Base-by-base conservation (phyloP, 2,888 invertebrate species). In the Agrochola circellaris region DNA sequence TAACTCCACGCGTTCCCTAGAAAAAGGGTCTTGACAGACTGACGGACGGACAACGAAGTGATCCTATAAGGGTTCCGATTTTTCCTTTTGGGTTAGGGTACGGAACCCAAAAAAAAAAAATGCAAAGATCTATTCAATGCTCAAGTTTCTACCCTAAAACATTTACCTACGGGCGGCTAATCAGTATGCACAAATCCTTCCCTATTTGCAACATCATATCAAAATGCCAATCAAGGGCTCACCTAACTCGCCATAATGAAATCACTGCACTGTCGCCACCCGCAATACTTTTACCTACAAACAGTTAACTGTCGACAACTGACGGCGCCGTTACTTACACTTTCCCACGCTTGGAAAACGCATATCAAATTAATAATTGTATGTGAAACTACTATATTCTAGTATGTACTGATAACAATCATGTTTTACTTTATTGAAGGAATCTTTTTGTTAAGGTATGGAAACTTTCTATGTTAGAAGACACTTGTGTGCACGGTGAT, bases 301-400 rank as follows among this genome's bases (percentile, higher is more conserved):
- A 74, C 77, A 77, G 66, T 81, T 64, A 67, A 45, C 48, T n/a
- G 70, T 71, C 26, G 67, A n/a, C 11, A 48, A 70, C 34, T 45
- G 64, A 62, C n/a, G 20, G 51, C 26, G 23, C 86, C 86, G 82
- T 70, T 85, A 75, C 26, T 17, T 54, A 62, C 23, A 73, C 54
- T 67, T 83, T 83, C 83, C 74, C 83, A 85, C 82, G 83, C 68
- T 38, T 68, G 64, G 75, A 73, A 84, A 86, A 79, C 70, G 74
- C 80, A 74, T 73, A 67, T 70, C 75, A 74, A 79, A 86, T 84
- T 69, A 74, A 67, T 83, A 76, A 86, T 76, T 73, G 65, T 73
- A 73, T 74, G 79, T 69, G 75, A 73, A 86, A 79, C 70, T 66
- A 38, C 20, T 9, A 70, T 45, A 34, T 5, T n/a, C 11, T 67